phyloP scores from a whole-genome alignment of 2,113 vertebrate species.

The Bothrops jararaca region DNA sequence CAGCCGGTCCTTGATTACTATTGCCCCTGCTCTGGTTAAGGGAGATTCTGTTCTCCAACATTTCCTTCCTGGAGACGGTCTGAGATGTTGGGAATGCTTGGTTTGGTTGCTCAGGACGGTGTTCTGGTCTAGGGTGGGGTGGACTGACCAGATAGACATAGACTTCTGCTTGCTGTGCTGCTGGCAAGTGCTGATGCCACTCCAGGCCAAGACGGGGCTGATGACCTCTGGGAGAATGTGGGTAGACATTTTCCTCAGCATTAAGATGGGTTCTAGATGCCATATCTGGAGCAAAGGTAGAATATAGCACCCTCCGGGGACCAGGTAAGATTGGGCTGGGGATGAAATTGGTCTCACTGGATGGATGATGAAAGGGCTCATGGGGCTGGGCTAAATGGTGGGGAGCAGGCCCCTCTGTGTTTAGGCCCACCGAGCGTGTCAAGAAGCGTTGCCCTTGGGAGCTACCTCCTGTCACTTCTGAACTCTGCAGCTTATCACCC shows the following conservation, averaged over 20 bases:
- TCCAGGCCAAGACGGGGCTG: not conserved
- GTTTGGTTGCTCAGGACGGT: not conserved
- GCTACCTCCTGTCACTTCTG: not conserved
- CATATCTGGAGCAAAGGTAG: not conserved
- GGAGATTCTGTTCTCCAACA: not conserved
- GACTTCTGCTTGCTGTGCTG: slow-evolving; percentile 8
- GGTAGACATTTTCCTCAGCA: not conserved
- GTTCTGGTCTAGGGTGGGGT: not conserved
- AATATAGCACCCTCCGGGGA: not conserved
- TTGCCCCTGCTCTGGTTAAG: not conserved
- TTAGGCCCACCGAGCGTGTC: not conserved
- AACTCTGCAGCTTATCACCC: not conserved
- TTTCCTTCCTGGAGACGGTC: not conserved
- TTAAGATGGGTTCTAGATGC: slow-evolving; percentile 7
- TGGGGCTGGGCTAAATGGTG: not conserved
- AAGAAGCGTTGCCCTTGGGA: not conserved
- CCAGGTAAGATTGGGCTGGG: not conserved
- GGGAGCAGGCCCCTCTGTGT: not conserved
- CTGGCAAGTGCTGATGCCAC: slow-evolving; percentile 16
- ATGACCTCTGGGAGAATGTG: not conserved
- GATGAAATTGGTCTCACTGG: not conserved
- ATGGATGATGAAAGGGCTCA: not conserved
- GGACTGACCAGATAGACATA: slow-evolving; percentile 16
- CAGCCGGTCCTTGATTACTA: not conserved
- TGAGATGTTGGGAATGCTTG: not conserved